Evolutionary conservation across 2,113 vertebrate species (phyloP), one percentile per base, ranked within the genome.

Genomic region (Erinaceus europaeus): DNA sequence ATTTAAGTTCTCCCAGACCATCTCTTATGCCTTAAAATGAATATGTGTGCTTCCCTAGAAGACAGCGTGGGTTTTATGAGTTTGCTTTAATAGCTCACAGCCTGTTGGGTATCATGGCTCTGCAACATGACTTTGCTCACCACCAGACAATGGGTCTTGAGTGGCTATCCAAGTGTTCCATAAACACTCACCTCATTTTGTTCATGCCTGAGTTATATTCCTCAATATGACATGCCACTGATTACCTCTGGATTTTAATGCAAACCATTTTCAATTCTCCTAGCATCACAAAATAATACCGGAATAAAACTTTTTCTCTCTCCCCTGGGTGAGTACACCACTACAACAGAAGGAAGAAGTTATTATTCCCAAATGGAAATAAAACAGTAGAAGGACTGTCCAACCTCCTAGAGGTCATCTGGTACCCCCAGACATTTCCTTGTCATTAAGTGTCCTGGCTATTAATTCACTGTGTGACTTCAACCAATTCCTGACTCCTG

Each of bases 381-480:
- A 53, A 69, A 77, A 62, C 50, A 17, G 27, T 9, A 9, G 0
- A 9, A 52, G 59, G 40, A 15, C n/a, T 53, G 13, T 76, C 55
- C 36, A 71, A 85, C 36, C 14, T 61, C 14, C 29, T 12, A 7
- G 23, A 5, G 40, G 13, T 15, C 48, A 9, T 21, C 69, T 50
- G 44, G 59, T 74, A 32, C 9, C 42, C 23, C 21, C 10, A 53
- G 32, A 34, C 4, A 52, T 57, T 17, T 32, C 65, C 32, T 52
- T 67, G 18, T 8, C 4, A 0, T 17, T 5, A 29, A n/a, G 38
- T 9, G 23, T 14, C 36, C 17, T 78, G 25, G 23, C 17, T 38
- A 0, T 55, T 20, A 14, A 9, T 40, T 38, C 29, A 13, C 6
- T 17, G 15, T 12, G 9, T 1, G 14, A n/a, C 0, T 0, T 69